Conservation (phyloP, 2,888 invertebrate species). For the Ditylenchus weischeri region DNA sequence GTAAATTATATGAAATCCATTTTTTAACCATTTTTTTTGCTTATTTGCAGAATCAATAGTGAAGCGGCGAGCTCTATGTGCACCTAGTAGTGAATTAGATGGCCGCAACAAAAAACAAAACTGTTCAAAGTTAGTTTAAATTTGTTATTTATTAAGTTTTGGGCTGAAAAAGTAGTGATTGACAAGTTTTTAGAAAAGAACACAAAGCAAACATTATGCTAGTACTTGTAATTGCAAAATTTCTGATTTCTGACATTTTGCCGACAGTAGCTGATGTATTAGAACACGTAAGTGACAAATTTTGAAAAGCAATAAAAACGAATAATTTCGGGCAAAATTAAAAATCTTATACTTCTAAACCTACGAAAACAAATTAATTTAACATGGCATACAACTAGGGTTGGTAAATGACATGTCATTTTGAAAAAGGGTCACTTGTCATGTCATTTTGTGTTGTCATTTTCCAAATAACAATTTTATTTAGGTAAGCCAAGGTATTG, state of each 20-base stretch:
- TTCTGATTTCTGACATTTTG: slow-evolving; percentile 53
- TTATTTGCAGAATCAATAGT: slow-evolving; percentile 16
- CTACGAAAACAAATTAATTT: too few relatives aligned
- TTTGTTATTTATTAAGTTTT: not conserved
- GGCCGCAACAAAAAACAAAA: not conserved
- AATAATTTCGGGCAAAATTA: too few relatives aligned
- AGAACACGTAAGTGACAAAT: slow-evolving; percentile 44
- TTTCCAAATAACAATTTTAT: too few relatives aligned
- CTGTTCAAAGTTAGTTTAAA: slow-evolving; percentile 5
- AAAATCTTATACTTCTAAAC: too few relatives aligned
- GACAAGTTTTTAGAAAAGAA: slow-evolving; percentile 43
- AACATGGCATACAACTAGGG: too few relatives aligned
- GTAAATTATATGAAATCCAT: too few relatives aligned
- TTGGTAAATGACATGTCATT: too few relatives aligned
- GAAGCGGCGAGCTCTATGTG: slow-evolving; percentile 32
- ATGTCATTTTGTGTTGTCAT: too few relatives aligned
- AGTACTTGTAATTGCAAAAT: slow-evolving; percentile 55
- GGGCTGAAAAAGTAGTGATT: not conserved
- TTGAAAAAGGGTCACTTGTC: too few relatives aligned
- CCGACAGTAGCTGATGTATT: slow-evolving; percentile 57
- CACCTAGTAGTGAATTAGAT: slow-evolving; percentile 5
- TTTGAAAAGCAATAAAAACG: too few relatives aligned
- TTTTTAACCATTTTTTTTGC: too few relatives aligned
- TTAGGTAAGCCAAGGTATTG: too few relatives aligned
- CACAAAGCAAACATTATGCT: slow-evolving; percentile 56